phyloP scores from a whole-genome alignment of 2,113 vertebrate species.

The Eulacestoma nigropectus region DNA sequence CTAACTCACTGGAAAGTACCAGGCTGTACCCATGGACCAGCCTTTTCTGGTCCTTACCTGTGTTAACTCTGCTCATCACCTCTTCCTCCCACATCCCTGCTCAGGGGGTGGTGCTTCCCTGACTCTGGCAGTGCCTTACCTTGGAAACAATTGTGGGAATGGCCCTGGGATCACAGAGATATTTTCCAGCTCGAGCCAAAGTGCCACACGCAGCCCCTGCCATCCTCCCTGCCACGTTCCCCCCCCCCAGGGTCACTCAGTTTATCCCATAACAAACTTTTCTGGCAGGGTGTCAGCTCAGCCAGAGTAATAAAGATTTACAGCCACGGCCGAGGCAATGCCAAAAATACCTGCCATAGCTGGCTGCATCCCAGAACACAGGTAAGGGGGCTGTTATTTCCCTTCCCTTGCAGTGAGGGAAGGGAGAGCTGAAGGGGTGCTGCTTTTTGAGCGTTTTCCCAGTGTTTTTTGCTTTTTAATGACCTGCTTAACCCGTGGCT shows the following conservation, averaged over 20 bases:
- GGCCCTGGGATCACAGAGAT: neutral
- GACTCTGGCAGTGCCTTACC: neutral
- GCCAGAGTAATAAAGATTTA: neutral
- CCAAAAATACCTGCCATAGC: neutral
- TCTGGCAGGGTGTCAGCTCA: neutral
- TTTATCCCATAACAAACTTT: neutral
- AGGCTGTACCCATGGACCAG: neutral
- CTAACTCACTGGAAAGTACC: neutral
- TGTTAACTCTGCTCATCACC: neutral
- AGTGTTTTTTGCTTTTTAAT: neutral
- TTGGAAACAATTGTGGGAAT: fast-evolving
- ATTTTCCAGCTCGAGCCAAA: neutral
- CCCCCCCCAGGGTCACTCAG: neutral
- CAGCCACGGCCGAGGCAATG: neutral
- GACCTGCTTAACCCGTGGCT: neutral
- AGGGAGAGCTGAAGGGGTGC: neutral
- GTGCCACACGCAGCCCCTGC: fast-evolving
- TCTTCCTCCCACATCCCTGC: neutral
- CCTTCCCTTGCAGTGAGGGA: neutral
- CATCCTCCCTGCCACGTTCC: neutral
- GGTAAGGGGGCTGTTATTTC: neutral
- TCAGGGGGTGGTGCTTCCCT: neutral
- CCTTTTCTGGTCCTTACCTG: neutral
- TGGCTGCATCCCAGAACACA: neutral
- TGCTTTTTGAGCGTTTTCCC: neutral